Evolutionary conservation across 2,113 vertebrate species (phyloP).

Genomic region (Scalopus aquaticus): DNA sequence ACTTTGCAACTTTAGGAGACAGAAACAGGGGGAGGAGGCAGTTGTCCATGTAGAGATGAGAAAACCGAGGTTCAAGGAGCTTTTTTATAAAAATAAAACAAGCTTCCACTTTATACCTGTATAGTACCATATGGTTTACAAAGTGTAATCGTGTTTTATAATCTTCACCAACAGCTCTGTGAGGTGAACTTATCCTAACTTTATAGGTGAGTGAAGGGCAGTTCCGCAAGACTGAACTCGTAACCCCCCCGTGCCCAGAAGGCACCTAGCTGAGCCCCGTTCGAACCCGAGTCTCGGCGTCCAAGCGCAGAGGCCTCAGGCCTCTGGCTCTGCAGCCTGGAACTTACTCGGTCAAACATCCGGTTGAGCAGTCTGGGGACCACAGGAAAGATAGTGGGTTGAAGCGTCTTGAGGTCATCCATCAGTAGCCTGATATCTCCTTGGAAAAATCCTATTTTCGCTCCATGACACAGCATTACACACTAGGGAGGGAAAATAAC

Average conservation of each 20-base stretch:
- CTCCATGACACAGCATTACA: conserved; percentile 93
- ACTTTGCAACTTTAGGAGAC: neutral
- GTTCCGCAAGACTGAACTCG: neutral
- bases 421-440: conserved; percentile 98
- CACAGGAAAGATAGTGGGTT: conserved; percentile 96
- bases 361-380: conserved; percentile 97
- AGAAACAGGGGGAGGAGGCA: neutral
- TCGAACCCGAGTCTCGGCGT: fast-evolving
- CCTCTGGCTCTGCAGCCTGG: fast-evolving
- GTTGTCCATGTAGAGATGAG: neutral
- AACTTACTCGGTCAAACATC: conserved; percentile 97
- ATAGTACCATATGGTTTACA: no score
- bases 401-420: conserved; percentile 95
- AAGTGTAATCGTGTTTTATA: neutral
- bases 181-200: neutral
- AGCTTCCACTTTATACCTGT: neutral
- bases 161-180: neutral
- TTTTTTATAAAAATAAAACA: neutral
- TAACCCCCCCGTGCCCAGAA: no score
- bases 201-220: no score
- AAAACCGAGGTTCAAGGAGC: neutral
- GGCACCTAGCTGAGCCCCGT: fast-evolving
- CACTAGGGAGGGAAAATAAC: conserved; percentile 81
- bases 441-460: conserved; percentile 97
- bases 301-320: neutral